Evolutionary conservation across 2,797 vertebrate species (phyloP).

Genomic region (Paratrypauchen microcephalus): DNA sequence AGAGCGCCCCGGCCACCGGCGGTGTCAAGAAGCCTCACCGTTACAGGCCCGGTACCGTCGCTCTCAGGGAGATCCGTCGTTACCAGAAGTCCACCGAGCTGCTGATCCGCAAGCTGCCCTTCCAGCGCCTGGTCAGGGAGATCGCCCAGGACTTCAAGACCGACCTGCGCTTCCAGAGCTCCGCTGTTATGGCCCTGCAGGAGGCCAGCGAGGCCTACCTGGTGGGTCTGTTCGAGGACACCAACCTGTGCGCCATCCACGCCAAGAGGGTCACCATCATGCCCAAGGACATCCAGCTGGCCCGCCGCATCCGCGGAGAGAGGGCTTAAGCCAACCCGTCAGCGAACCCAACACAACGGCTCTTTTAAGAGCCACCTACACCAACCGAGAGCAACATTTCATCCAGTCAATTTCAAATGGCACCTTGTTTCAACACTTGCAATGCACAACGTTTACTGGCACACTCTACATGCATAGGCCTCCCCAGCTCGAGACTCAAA

Average conservation of each 20-base stretch:
- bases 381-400: too few species aligned
- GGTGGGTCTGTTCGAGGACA: constrained; percentile 23
- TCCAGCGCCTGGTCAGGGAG: constrained; percentile 21
- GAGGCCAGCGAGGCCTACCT: constrained; percentile 22
- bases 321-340: background rate
- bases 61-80: background rate
- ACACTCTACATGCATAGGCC: too few species aligned
- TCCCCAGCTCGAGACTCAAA: too few species aligned
- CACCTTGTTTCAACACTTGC: too few species aligned
- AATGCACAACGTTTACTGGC: too few species aligned
- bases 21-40: constrained; percentile 26
- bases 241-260: constrained; percentile 12
- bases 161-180: constrained; percentile 21
- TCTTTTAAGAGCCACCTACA: constrained; percentile 4
- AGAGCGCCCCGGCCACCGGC: constrained; percentile 21
- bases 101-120: constrained; percentile 20
- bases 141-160: constrained; percentile 31
- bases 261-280: constrained; percentile 24
- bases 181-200: constrained; percentile 21
- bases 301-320: constrained; percentile 5
- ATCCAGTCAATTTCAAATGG: too few species aligned
- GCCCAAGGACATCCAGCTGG: constrained; percentile 29
- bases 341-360: background rate
- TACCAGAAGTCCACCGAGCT: constrained; percentile 2
- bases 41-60: constrained; percentile 13